Percentiles rank a stretch among this genome's conserved stretches.
Evolutionary conservation across 2,888 invertebrate species (phyloP).

Genomic region (Heliconius cydno): DNA sequence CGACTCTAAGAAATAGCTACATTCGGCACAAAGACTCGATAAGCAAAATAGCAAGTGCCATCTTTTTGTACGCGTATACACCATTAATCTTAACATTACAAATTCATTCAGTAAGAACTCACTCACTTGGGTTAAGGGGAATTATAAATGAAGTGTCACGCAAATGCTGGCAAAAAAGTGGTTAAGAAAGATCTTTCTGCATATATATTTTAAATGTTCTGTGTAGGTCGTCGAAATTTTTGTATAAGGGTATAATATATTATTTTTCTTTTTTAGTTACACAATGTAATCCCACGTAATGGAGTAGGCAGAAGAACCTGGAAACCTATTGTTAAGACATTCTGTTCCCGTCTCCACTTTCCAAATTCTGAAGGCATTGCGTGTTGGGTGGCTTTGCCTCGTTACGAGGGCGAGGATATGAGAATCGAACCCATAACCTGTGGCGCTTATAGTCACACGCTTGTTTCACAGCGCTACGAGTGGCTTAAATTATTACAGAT

Average conservation of each 20-base stretch:
- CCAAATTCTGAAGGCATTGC: no score
- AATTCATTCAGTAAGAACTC: slow-evolving; percentile 82
- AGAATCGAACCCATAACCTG: no score
- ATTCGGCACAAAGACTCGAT: slow-evolving; percentile 30
- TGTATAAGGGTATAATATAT: no score
- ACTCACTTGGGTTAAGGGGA: slow-evolving; percentile 80
- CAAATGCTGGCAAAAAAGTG: slow-evolving; percentile 73
- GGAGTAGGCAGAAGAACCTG: no score
- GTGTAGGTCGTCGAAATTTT: slow-evolving; percentile 57
- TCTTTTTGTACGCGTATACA: slow-evolving; percentile 35
- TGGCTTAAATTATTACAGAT: slow-evolving; percentile 54
- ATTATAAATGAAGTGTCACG: slow-evolving; percentile 82
- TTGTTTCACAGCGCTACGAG: no score
- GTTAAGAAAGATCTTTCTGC: slow-evolving; percentile 69
- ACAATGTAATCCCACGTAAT: no score
- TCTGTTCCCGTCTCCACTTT: no score
- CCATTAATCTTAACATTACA: slow-evolving; percentile 80
- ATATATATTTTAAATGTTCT: slow-evolving; percentile 57
- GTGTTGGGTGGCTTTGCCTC: no score
- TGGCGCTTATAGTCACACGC: no score
- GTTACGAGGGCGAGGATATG: no score
- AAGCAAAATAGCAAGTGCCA: slow-evolving; percentile 28
- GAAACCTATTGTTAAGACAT: no score
- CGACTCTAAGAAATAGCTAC: slow-evolving; percentile 19
- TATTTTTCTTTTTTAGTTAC: no score